Evolutionary conservation across 2,113 vertebrate genomes (phyloP).

Genomic region (Lepus timidus): DNA sequence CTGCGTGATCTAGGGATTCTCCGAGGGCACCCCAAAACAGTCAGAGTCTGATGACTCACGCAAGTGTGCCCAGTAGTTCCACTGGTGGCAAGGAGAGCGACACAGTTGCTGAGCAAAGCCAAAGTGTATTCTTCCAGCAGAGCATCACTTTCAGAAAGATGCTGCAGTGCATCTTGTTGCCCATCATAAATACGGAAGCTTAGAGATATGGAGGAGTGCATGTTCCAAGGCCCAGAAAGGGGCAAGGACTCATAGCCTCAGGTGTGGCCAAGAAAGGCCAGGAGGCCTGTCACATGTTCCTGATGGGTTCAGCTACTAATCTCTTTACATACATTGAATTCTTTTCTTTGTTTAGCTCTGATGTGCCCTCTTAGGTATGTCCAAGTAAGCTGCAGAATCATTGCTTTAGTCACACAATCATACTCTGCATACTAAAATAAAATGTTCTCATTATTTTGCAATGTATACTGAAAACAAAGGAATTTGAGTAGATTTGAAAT

Average conservation of each 20-base stretch:
- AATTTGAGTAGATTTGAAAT: slow-evolving; percentile 37
- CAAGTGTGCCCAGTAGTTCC: neutral
- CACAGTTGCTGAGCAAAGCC: slow-evolving; percentile 27
- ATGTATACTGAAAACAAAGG: slow-evolving; percentile 42
- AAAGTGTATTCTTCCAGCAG: neutral
- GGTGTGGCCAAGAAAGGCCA: neutral
- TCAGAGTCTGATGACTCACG: neutral
- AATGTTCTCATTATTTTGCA: slow-evolving; percentile 56
- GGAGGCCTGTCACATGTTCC: neutral
- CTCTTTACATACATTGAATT: neutral
- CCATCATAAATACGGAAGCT: neutral
- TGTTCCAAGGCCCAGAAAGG: neutral
- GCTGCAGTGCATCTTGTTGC: neutral
- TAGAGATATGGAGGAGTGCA: neutral
- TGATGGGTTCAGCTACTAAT: neutral
- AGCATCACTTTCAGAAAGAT: neutral
- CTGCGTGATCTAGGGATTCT: slow-evolving; percentile 50
- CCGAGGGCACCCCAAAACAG: neutral
- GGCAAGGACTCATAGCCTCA: neutral
- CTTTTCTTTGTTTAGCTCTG: slow-evolving; percentile 18
- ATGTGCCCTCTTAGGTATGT: slow-evolving; percentile 25
- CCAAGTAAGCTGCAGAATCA: slow-evolving; percentile 37
- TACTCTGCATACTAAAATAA: slow-evolving; percentile 40
- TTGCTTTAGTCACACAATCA: slow-evolving; percentile 10
- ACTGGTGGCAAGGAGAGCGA: neutral